A percentile compares a stretch with the other conserved stretches of the same genome.
Conservation (phyloP, 2,888 invertebrate species). For the Pyrrhosoma nymphula region DNA sequence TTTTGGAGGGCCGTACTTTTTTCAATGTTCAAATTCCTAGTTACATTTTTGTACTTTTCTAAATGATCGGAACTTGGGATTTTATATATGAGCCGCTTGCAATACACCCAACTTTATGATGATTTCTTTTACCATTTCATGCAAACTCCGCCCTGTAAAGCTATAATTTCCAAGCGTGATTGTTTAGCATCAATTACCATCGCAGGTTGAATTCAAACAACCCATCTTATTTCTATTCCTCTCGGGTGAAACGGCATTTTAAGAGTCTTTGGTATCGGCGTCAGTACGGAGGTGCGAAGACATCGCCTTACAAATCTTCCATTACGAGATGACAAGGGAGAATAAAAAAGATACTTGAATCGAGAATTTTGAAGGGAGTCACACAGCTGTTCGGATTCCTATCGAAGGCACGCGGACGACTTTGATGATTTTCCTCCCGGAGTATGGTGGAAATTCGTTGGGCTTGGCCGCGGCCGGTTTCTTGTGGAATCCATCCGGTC, state of each 20-base stretch:
- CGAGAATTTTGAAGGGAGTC: not conserved
- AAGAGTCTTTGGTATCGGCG: not conserved
- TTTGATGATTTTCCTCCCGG: too few species aligned
- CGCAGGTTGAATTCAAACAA: not conserved
- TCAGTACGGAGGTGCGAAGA: not conserved
- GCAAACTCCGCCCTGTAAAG: not conserved
- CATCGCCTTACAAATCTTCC: not conserved
- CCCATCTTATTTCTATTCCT: not conserved
- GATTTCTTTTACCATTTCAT: not conserved
- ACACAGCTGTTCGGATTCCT: too few species aligned
- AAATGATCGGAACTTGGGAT: too few species aligned
- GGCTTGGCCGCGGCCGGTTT: too few species aligned
- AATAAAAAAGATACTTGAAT: not conserved
- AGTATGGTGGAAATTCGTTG: too few species aligned
- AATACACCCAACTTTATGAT: not conserved
- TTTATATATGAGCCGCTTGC: not conserved
- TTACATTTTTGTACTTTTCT: too few species aligned
- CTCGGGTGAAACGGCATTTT: not conserved
- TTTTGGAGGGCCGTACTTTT: too few species aligned
- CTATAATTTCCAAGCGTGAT: not conserved
- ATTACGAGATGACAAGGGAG: not conserved
- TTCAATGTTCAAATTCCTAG: too few species aligned
- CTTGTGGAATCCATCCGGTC: too few species aligned
- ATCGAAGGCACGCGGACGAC: too few species aligned
- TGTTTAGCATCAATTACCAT: not conserved